Conservation (phyloP, 2,888 invertebrate species). For the Xylophagus ater region DNA sequence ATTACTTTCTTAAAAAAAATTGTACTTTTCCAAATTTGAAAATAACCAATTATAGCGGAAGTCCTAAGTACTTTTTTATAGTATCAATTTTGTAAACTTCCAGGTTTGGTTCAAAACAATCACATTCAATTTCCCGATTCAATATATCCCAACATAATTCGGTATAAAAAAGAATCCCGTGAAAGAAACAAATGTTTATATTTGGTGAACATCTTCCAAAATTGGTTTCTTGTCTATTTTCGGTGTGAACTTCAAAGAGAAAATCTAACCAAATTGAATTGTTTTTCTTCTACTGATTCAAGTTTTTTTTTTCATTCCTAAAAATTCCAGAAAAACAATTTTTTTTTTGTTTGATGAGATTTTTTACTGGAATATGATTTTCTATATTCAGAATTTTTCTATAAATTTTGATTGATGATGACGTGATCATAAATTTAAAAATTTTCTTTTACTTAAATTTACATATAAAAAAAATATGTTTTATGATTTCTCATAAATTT, state of each 20-base stretch:
- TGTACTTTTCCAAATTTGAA: background rate
- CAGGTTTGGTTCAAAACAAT: too few species aligned
- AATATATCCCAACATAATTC: too few species aligned
- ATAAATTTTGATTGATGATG: background rate
- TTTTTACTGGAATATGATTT: background rate
- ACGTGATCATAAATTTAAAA: too few species aligned
- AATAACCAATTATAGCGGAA: slow-evolving; percentile 1
- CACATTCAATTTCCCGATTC: too few species aligned
- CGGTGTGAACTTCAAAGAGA: too few species aligned
- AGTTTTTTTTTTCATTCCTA: background rate
- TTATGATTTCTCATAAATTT: background rate
- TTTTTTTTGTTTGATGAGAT: background rate
- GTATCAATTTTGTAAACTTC: too few species aligned
- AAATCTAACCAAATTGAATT: too few species aligned
- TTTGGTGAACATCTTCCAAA: too few species aligned
- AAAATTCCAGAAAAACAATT: background rate
- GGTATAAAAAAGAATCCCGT: too few species aligned
- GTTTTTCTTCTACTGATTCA: too few species aligned
- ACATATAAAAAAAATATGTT: background rate
- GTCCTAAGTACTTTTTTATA: slow-evolving; percentile 1
- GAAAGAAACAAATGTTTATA: too few species aligned
- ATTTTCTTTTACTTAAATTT: slow-evolving; percentile 2
- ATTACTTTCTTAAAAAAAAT: slow-evolving; percentile 5
- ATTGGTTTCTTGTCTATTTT: too few species aligned
- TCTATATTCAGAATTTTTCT: background rate